phyloP scores from a whole-genome alignment of 2,888 invertebrate genomes.

The Epistrophe eligans region DNA sequence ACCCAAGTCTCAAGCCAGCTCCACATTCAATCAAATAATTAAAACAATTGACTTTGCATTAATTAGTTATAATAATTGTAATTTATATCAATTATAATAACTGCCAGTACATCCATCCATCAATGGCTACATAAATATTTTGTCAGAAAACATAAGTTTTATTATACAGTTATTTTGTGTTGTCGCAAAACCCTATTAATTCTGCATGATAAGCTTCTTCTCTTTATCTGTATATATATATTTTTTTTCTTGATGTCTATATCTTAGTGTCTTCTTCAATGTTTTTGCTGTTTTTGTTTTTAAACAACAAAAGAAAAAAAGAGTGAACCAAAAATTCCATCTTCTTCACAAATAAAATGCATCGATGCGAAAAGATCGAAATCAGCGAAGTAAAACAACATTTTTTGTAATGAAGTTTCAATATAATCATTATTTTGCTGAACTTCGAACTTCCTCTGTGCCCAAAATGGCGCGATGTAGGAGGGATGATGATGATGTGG shows the following conservation, averaged over 20 bases:
- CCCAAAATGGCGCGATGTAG: background rate
- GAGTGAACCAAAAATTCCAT: constrained; percentile 17
- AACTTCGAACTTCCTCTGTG: constrained; percentile 21
- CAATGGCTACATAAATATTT: background rate
- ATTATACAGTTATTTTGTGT: background rate
- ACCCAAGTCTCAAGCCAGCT: background rate
- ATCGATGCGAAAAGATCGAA: constrained; percentile 65
- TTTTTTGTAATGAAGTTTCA: constrained; percentile 71
- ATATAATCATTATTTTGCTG: constrained; percentile 64
- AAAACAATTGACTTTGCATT: background rate
- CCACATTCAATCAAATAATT: background rate
- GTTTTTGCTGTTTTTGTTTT: background rate
- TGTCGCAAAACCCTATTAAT: background rate
- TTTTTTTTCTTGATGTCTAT: background rate
- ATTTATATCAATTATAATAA: background rate
- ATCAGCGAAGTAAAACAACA: constrained; percentile 65
- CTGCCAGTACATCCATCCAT: background rate
- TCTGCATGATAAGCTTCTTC: background rate
- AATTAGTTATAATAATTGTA: background rate
- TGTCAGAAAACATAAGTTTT: background rate
- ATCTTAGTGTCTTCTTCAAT: background rate
- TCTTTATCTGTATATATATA: background rate
- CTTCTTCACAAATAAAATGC: constrained; percentile 53
- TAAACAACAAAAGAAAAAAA: background rate
- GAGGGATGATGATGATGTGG: background rate